Percentiles rank a stretch among this genome's conserved stretches.
These are phyloP conservation scores for Drosophila funebris DNA, from an alignment of 1,140 invertebrate species.

Conservation along the genomic window DNA sequence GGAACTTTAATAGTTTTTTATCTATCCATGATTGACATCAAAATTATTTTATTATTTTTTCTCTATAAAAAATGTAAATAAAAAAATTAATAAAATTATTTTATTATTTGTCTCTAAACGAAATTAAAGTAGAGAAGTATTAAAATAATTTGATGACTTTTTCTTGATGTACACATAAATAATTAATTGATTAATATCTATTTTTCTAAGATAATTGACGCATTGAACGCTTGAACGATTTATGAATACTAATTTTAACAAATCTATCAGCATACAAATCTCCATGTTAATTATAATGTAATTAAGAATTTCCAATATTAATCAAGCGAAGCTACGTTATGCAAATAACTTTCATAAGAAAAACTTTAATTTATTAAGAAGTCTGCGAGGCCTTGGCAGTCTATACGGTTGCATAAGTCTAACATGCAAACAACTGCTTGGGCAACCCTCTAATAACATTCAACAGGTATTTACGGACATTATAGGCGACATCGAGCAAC, in stretches of 20 bases:
- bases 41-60: neutral
- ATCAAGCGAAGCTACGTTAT: too few relatives aligned
- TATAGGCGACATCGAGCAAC: slow-evolving; percentile 14
- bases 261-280: too few relatives aligned
- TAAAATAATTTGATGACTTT: neutral
- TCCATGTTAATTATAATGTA: too few relatives aligned
- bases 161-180: neutral
- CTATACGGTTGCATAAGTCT: neutral
- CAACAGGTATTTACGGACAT: neutral
- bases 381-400: too few relatives aligned
- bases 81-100: neutral
- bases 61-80: neutral
- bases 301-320: too few relatives aligned
- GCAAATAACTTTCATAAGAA: too few relatives aligned
- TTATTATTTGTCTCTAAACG: too few relatives aligned
- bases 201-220: too few relatives aligned
- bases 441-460: neutral
- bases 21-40: neutral
- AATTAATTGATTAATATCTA: neutral
- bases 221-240: too few relatives aligned
- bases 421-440: neutral
- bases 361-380: too few relatives aligned
- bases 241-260: too few relatives aligned
- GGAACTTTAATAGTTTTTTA: slow-evolving; percentile 9
- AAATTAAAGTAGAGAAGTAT: too few relatives aligned